Percentiles rank a stretch among this genome's conserved stretches.
Conservation (phyloP, 2,797 vertebrate species). For the Macroramphosus scolopax region DNA sequence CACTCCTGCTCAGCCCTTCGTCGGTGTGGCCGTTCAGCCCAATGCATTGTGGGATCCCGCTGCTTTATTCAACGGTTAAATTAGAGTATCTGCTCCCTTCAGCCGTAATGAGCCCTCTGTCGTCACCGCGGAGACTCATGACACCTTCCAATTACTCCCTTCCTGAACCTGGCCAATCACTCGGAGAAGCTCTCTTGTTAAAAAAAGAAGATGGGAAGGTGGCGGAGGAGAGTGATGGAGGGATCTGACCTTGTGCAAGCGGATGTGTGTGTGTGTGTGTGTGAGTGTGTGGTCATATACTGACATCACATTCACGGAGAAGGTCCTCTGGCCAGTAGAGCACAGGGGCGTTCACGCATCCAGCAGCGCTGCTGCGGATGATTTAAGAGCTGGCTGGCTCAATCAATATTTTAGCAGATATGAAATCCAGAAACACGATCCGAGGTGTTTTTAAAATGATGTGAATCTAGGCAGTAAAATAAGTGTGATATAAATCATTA, state of each 20-base stretch:
- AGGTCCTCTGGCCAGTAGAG: too few relatives aligned
- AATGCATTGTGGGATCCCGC: constrained; percentile 55
- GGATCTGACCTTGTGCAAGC: constrained; percentile 48
- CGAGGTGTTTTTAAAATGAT: constrained; percentile 63
- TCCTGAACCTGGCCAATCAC: constrained; percentile 32
- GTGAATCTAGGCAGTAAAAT: constrained; percentile 52
- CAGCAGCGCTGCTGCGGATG: constrained; percentile 45
- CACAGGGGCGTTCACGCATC: constrained; percentile 18
- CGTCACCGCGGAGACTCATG: constrained; percentile 33
- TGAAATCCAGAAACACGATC: constrained; percentile 53
- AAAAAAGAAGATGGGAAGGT: constrained; percentile 21
- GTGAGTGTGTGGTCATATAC: constrained; percentile 18
- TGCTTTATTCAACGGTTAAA: constrained; percentile 54
- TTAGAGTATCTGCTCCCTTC: constrained; percentile 34
- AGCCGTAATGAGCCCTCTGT: constrained; percentile 40
- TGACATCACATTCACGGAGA: constrained; percentile 36
- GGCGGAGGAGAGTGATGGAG: constrained; percentile 14
- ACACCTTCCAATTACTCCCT: constrained; percentile 54
- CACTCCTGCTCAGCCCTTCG: constrained; percentile 9
- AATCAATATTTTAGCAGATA: constrained; percentile 71
- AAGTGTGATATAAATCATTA: constrained; percentile 53
- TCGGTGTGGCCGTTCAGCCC: constrained; percentile 49
- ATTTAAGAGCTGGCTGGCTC: constrained; percentile 59
- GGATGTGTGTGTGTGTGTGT: constrained; percentile 10
- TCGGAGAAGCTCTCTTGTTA: constrained; percentile 50